Base-by-base conservation (phyloP, 2,888 invertebrate genomes). In the Sipha maydis region DNA sequence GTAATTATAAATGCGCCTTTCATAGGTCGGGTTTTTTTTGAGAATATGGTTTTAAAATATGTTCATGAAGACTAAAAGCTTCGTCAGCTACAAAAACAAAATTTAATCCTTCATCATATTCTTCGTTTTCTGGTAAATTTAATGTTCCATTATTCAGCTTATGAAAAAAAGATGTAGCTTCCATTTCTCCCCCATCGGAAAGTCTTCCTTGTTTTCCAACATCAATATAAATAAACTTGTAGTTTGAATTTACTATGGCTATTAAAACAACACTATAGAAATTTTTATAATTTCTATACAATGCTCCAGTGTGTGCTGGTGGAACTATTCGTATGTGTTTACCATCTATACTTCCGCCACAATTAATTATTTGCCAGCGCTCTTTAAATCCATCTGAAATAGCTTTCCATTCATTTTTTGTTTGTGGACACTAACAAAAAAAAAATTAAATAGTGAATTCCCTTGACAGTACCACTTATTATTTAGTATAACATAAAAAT, bases 251-350 rank as follows among this genome's bases (percentile, higher is more conserved):
- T 69, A 85, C 89, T n/a, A 86, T 28, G 31, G 90, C 90, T 89
- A 90, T 88, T 48, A 90, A 71, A 54, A 90, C 89, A 38, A 90
- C 89, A 76, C 90, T 90, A 78, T 82, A 90, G 78, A 77, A 89
- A 56, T 88, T 89, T 83, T 90, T 90, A 73, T 90, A 90, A 89
- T 90, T 90, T 83, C 89, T 89, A 83, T 84, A 90, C 17, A 56
- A 34, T 61, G 90, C 86, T 21, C 90, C 90, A 69, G 89, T 88
- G 56, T 90, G 89, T 73, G 89, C 88, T 34, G 90, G 90, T n/a
- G 84, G 82, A 28, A 78, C 61, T 56, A 90, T 90, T 38, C 86
- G 28, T 28, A 90, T 69, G 84, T 90, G 90, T 77, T 90, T 89
- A 28, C 89, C 90, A 80, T 89, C 89, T 28, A 90, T 85, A 14